These are phyloP conservation scores for Geococcyx californianus DNA, from an alignment of 2,113 vertebrate genomes.

Conservation along the genomic window DNA sequence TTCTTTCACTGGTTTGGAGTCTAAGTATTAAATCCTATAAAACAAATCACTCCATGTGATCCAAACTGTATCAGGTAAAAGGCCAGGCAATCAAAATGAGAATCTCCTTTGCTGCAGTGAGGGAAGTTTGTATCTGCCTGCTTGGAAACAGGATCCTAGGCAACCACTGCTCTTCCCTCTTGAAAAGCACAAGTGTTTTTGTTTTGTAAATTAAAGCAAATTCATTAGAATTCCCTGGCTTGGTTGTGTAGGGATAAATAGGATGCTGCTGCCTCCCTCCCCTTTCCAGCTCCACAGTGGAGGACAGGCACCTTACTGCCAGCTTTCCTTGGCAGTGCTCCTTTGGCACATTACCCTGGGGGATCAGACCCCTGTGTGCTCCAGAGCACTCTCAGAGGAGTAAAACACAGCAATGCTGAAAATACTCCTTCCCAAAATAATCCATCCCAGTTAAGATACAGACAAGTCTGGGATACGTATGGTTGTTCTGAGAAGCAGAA, in stretches of 20 bases:
- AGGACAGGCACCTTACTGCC: not conserved
- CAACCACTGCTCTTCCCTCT: constrained; percentile 36
- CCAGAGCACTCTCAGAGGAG: not conserved
- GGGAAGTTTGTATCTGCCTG: not conserved
- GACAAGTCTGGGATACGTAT: not conserved
- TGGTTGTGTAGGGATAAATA: not conserved
- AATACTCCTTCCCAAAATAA: constrained; percentile 50
- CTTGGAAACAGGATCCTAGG: constrained; percentile 47
- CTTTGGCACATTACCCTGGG: not conserved
- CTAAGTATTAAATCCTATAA: not conserved
- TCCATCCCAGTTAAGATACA: not conserved
- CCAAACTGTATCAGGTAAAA: not conserved
- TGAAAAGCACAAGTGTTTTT: not conserved
- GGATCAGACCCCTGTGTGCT: not conserved
- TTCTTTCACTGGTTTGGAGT: not conserved
- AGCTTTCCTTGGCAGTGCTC: not conserved
- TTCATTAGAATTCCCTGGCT: not conserved
- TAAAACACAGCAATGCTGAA: not conserved
- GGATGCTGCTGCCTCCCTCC: not conserved
- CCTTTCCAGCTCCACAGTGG: not conserved
- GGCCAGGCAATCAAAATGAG: not conserved
- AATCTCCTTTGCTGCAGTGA: not conserved
- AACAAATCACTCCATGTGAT: accelerated
- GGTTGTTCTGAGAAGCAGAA: not conserved
- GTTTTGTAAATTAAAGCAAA: constrained; percentile 16